Evolutionary conservation across 53 echinoderm and acorn worm species (phyloP), one percentile per base, ranked within the genome.

Genomic region (Henricia sp.): DNA sequence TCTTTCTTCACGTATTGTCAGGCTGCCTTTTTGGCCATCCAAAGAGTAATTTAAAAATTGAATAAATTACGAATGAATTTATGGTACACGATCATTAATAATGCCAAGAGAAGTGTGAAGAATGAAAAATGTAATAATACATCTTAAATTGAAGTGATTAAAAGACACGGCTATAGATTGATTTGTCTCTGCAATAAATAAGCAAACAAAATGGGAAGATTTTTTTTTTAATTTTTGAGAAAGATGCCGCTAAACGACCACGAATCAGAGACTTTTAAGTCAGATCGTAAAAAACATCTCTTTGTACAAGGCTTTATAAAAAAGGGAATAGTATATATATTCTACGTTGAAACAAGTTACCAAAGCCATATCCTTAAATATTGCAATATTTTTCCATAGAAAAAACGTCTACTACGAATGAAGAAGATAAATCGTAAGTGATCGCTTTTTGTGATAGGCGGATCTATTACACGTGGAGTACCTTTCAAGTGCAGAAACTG

Each of bases 271-370:
- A 64, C 63, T n/a, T n/a, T n/a, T 63, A 80, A 62, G 77, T 77
- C 77, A 77, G 64, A 80, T 80, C 27, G 80, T 80, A 80, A 80
- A 80, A 80, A 80, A 64, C 62, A 60, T 62, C 63, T 80, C 59
- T 60, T 70, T 70, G 70, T 80, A 80, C 80, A 80, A 80, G 80
- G 80, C 80, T 80, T 80, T 80, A 80, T 80, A 80, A 80, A 80
- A n/a, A 80, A 80, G 80, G 73, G 80, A 80, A 80, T 62, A 80
- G 80, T 80, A 80, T 71, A 41, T 68, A 52, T 80, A 46, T 62
- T 80, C 80, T 80, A 80, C 80, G 40, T 80, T 62, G 80, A 80
- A 80, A 80, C 80, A 64, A 80, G 80, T 60, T 80, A 80, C 80
- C 80, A 80, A 80, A 80, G 80, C 80, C 29, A 48, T 80, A 70